Evolutionary conservation across 2,888 invertebrate genomes (phyloP).

Genomic region (Stenolophus ochropezus): DNA sequence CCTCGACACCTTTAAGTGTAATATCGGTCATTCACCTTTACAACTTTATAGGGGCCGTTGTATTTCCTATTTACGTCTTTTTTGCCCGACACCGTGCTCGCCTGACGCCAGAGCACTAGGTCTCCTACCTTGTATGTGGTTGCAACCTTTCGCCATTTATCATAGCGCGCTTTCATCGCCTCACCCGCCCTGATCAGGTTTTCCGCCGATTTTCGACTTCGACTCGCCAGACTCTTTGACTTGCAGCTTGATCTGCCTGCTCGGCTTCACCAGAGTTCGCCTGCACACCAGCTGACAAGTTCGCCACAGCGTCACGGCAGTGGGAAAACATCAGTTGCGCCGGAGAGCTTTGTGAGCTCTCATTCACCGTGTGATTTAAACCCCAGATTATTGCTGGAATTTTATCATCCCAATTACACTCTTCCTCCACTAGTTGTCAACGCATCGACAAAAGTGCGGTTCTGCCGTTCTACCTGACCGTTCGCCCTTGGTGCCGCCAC

Average conservation of each 20-base stretch:
- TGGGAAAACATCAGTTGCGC: slow-evolving; percentile 65
- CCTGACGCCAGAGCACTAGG: slow-evolving; percentile 62
- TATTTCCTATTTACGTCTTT: slow-evolving; percentile 62
- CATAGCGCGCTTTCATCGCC: too few relatives aligned
- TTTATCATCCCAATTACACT: slow-evolving; percentile 63
- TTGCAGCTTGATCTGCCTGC: background rate
- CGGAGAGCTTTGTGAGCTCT: slow-evolving; percentile 64
- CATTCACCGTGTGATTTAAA: slow-evolving; percentile 64
- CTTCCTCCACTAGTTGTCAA: slow-evolving; percentile 64
- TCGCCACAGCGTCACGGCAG: slow-evolving; percentile 61
- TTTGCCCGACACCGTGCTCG: slow-evolving; percentile 48
- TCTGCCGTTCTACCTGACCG: slow-evolving; percentile 54
- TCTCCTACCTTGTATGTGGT: slow-evolving; percentile 60
- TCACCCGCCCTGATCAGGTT: too few relatives aligned
- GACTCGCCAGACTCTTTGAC: background rate
- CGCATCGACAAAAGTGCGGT: slow-evolving; percentile 65
- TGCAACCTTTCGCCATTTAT: slow-evolving; percentile 61
- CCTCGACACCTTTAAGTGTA: slow-evolving; percentile 60
- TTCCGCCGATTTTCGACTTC: too few relatives aligned
- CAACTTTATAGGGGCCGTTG: slow-evolving; percentile 62
- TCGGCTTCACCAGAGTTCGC: background rate
- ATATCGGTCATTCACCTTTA: slow-evolving; percentile 60
- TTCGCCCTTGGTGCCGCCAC: slow-evolving; percentile 62
- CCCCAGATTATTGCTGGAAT: slow-evolving; percentile 64
- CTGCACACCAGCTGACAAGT: too few relatives aligned